Evolutionary conservation across 1,140 invertebrate genomes (phyloP), one percentile per base, ranked within the genome.

Genomic region (Dreissena polymorpha): DNA sequence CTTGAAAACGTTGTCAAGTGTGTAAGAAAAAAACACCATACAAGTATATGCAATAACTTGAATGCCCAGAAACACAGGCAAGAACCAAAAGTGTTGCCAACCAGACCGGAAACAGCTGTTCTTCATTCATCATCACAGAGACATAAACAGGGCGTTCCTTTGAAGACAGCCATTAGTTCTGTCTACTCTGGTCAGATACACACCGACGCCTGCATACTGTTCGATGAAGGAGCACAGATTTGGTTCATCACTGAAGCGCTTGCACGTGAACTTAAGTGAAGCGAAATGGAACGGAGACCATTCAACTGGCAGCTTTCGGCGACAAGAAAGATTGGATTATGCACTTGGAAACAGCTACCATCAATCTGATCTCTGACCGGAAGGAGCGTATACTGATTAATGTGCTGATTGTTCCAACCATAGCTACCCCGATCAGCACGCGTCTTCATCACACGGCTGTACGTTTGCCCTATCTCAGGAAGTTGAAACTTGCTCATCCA

Each of bases 341-440:
- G 53, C 49, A 78, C 69, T 16, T 78, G 8, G n/a, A 68, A 16
- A 21, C 55, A 18, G 60, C 27, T 10, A 65, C 21, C 10, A 49
- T 78, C 27, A 64, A 50, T 16, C 14, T 78, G 29, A 10, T 49
- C 53, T 13, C 65, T 51, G 10, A 65, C 39, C 39, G 39, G n/a
- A 60, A 27, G 8, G 76, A 70, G 10, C 12, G 25, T 27, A 76
- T 84, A 50, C 64, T 49, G 39, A 70, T 84, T 7, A 23, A 71
- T 27, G 82, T 78, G 55, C 53, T 78, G 21, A 67, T 84, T 27
- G 68, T 78, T 25, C 74, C 68, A 51, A 71, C n/a, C 27, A 84
- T 77, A 29, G 63, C 67, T 12, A 39, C 25, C 18, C 73, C 81
- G 16, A 10, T 83, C 6, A 68, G 29, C n/a, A n/a, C n/a, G n/a